Base-by-base conservation (phyloP, 2,797 vertebrate genomes). In the Garrulus glandarius region DNA sequence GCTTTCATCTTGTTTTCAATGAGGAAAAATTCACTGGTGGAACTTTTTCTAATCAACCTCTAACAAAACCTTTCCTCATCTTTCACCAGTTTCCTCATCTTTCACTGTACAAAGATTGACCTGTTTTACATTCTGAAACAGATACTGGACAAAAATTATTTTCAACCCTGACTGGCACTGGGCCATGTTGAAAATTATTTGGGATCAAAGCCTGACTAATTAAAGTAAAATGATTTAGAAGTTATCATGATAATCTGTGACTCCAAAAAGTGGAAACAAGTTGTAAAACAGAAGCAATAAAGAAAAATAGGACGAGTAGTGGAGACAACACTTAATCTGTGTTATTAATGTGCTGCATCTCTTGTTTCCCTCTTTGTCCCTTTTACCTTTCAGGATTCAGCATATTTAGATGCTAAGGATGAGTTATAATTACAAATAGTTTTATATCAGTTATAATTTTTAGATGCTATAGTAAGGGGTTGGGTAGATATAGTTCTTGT, bases 11-110 rank as follows among this genome's bases (percentile, higher is more conserved):
- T 36, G 56, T 36, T 17, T 83, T 92, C 68, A 97, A 41, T 87
- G 36, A 95, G 61, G 82, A 94, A 79, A 90, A 84, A 88, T 92
- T 95, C 46, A 95, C 69, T 57, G 85, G 30, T 85, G 36, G 30
- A 94, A 94, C 19, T 89, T 68, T 96, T 96, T 89, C 41, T 87
- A 70, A 52, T 60, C 64, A 92, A 49, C 11, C 19, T 95, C 50
- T 83, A 81, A 75, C 22, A 82, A 93, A 77, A 79, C 4, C 32
- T 95, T 84, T 50, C 10, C 5, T 64, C 26, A 36, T 65, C 43
- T 90, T 83, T 81, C 74, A 82, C 72, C 16, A 71, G 27, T 69
- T 57, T 36, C n/a, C 10, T 57, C 55, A 57, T 64, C 26, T 75
- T 57, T 57, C 32, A 57, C 14, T 64, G 10, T 68, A 65, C 50